Evolutionary conservation across 2,888 invertebrate species (phyloP).

Genomic region (Dysmachus trigonus): DNA sequence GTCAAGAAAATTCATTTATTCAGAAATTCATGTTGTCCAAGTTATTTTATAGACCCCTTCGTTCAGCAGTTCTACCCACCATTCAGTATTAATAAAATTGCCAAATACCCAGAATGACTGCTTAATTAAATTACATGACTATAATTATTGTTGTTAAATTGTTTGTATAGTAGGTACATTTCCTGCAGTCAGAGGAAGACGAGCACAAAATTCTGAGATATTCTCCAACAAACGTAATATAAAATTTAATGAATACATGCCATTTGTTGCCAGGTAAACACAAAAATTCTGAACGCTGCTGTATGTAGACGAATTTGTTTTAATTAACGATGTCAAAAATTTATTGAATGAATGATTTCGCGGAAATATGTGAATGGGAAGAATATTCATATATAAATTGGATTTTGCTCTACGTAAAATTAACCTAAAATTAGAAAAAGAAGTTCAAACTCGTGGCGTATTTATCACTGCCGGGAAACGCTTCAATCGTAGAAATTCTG

Average conservation of each 20-base stretch:
- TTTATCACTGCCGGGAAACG: not conserved
- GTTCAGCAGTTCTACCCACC: not conserved
- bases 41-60: not conserved
- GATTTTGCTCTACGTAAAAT: not conserved
- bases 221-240: not conserved
- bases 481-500: not conserved
- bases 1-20: not conserved
- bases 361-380: not conserved
- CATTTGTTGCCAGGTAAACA: not conserved
- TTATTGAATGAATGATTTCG: not conserved
- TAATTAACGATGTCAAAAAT: not conserved
- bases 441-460: not conserved
- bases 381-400: not conserved
- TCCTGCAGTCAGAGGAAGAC: not conserved
- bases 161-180: not conserved
- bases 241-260: not conserved
- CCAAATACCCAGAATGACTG: not conserved
- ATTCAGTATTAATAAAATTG: not conserved
- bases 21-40: not conserved
- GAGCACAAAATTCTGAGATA: not conserved
- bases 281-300: not conserved
- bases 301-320: not conserved
- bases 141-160: not conserved
- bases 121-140: not conserved
- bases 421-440: not conserved